Base-by-base conservation (phyloP, 2,797 vertebrate species). In the Acipenser oxyrinchus region DNA sequence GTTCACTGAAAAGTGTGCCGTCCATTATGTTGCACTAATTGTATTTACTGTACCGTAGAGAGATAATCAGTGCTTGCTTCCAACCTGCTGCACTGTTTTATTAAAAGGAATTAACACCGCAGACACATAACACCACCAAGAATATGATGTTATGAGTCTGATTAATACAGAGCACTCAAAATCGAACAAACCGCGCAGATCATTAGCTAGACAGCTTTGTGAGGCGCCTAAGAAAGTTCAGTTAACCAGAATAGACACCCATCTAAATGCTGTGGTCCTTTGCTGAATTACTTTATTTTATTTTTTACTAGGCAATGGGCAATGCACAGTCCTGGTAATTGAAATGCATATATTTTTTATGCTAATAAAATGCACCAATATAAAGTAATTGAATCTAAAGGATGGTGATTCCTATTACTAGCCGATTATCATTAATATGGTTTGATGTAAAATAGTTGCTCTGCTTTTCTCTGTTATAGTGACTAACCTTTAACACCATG, bases 351-450 rank as follows among this genome's bases (percentile, higher is more conserved):
- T 49, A 13, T 55, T 48, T 55, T 57, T 13, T 18, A 48, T 15
- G 51, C 57, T 23, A 49, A n/a, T 58, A 58, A 58, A n/a, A 65
- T n/a, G 12, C 12, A n/a, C 52, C 23, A 13, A 13, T 49, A 15
- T 13, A 66, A 66, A 49, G 7, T 15, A 23, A 55, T 8, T 48
- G 51, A 37, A 49, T 23, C 3, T 23, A 37, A 37, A 37, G 37
- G 37, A 37, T 37, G 37, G 37, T 37, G 37, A n/a, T 15, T 2
- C 50, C 18, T 55, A 51, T 37, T 65, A 18, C 51, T 12, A 23
- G n/a, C 48, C 60, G 63, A 48, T 62, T 66, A 48, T 55, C 37
- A 37, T 60, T 15, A 51, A n/a, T 66, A 23, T 48, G 49, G 18
- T 57, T 51, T 50, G 62, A 49, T 63, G 48, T 62, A 63, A 23